These are phyloP conservation scores for Drosophila mercatorum DNA, from an alignment of 2,888 invertebrate genomes.

Conservation along the genomic window DNA sequence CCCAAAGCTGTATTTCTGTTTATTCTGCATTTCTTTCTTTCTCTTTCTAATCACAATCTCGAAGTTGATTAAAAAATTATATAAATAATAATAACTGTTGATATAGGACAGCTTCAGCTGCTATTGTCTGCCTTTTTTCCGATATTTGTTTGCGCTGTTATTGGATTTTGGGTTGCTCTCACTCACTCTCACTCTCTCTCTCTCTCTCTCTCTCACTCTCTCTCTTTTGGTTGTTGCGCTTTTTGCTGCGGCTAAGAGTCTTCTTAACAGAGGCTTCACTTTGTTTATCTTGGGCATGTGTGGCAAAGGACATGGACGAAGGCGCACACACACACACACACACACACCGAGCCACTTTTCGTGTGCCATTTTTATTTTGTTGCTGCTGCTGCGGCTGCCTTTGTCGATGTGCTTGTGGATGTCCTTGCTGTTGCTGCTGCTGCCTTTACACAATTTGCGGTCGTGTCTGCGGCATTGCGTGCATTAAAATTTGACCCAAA, in stretches of 20 bases:
- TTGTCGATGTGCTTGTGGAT: constrained; percentile 20
- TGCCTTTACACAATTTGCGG: constrained; percentile 50
- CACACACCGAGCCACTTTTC: constrained; percentile 31
- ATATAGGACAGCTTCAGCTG: not conserved
- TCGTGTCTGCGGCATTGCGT: constrained; percentile 70
- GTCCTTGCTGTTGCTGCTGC: constrained; percentile 30
- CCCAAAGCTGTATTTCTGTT: not conserved
- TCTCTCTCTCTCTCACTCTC: too few species aligned
- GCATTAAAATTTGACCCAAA: constrained; percentile 65
- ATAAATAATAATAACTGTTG: constrained; percentile 2
- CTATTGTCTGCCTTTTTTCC: constrained; percentile 1
- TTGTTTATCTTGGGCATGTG: constrained; percentile 32
- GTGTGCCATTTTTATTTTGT: constrained; percentile 42
- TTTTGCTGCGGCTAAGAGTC: not conserved
- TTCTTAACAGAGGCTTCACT: constrained; percentile 22
- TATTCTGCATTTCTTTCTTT: too few species aligned
- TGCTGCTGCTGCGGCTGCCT: not conserved
- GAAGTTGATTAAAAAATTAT: not conserved
- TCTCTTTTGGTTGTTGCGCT: not conserved
- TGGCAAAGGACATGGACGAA: constrained; percentile 16
- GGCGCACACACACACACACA: not conserved
- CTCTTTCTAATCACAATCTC: not conserved
- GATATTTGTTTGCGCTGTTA: not conserved
- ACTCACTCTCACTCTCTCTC: too few species aligned
- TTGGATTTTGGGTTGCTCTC: not conserved